Conservation (phyloP, 2,888 invertebrate species). For the Drosophila fulvimacula region DNA sequence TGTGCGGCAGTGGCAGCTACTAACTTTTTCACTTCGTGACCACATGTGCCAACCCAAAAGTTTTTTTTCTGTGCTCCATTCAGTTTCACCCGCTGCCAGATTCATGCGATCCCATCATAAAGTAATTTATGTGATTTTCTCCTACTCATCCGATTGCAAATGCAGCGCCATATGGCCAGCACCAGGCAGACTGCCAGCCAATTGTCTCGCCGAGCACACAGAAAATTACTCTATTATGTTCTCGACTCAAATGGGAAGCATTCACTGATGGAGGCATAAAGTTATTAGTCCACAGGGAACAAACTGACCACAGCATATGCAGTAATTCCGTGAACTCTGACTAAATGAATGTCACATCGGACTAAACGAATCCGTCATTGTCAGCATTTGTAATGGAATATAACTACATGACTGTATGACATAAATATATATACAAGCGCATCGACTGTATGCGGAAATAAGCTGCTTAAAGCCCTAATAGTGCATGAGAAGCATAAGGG, state of each 20-base stretch:
- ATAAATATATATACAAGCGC: not conserved
- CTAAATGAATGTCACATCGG: conserved; percentile 64
- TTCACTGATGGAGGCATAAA: conserved; percentile 54
- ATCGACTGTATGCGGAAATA: conserved; percentile 2
- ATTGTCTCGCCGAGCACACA: conserved; percentile 65
- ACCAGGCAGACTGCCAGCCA: conserved; percentile 39
- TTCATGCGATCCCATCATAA: conserved; percentile 74
- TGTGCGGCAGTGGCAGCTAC: conserved; percentile 43
- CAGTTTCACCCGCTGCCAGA: conserved; percentile 48
- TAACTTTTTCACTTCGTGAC: conserved; percentile 63
- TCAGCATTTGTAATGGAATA: conserved; percentile 49
- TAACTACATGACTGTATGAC: not conserved
- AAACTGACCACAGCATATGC: conserved; percentile 21
- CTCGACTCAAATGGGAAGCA: conserved; percentile 34
- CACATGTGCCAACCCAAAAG: conserved; percentile 70
- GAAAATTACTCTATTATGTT: conserved; percentile 73
- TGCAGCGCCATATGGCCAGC: conserved; percentile 71
- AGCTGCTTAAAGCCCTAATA: not conserved
- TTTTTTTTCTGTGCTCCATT: conserved; percentile 27
- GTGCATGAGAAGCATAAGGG: not conserved
- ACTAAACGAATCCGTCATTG: conserved; percentile 70
- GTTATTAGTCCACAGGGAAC: conserved; percentile 68
- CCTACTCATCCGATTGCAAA: conserved; percentile 62
- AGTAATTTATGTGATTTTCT: conserved; percentile 78
- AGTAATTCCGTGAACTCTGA: conserved; percentile 24